Evolutionary conservation across 2,797 vertebrate species (phyloP), one percentile per base, ranked within the genome.

Genomic region (Knipowitschia caucasica): DNA sequence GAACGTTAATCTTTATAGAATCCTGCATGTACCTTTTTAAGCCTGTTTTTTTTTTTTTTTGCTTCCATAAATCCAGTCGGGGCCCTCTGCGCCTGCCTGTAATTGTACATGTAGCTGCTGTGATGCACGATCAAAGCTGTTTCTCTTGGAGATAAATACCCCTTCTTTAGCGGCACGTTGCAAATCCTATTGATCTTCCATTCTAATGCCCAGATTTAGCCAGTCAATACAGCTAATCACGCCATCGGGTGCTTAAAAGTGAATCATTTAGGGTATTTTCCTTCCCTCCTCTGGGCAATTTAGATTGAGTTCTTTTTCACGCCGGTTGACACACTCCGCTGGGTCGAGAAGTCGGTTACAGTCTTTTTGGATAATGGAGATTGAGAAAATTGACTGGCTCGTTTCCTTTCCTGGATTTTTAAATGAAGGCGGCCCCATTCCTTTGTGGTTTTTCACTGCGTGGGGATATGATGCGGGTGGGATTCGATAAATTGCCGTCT

Each of bases 171-270:
- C 53, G 4, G 1, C 45, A 51, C 50, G 64, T 61, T 21, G 30
- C 50, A 62, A 52, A 72, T 73, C 49, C 31, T 33, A 68, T 73
- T 59, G 56, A 76, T 67, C 62, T 47, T 50, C 18, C 56, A 73
- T 58, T 58, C 40, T 64, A 61, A 67, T 61, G 57, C 59, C 43
- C 15, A 53, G 69, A 35, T 42, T 71, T 61, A 53, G 36, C 21
- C 17, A 50, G 69, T 77, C 71, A 46, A 73, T 81, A 57, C 20
- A 56, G 27, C 66, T 77, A 71, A 72, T 77, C 56, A 75, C 50
- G 40, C 42, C 59, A 68, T 66, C 55, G 59, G 40, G 15, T 59
- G 51, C 67, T 75, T 47, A 66, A 77, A 63, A 70, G 71, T 44
- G 67, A 64, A 80, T 63, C 64, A 67, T 55, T 69, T 43, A 69